Percentiles rank a stretch among this genome's conserved stretches.
Conservation (phyloP, 2,113 vertebrate genomes). For the Toxotes chatareus region DNA sequence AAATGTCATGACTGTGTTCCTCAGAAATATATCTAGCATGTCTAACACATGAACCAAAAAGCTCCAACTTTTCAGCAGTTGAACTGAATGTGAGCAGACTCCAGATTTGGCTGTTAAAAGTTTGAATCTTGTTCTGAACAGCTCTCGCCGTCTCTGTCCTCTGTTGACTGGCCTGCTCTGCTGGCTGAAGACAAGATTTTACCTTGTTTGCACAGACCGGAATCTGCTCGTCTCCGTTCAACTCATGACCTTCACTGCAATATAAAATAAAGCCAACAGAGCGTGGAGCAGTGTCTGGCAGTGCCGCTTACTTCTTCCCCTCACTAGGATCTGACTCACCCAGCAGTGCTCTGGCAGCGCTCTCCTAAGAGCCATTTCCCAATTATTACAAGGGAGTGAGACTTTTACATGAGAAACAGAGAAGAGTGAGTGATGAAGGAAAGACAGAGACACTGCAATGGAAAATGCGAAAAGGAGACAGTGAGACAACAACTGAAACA, state of each 20-base stretch:
- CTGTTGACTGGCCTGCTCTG: not conserved
- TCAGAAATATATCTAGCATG: not conserved
- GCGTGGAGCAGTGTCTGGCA: constrained; percentile 31
- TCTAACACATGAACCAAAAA: not conserved
- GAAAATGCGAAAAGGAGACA: constrained; percentile 31
- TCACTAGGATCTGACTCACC: constrained; percentile 17
- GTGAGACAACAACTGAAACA: constrained; percentile 1
- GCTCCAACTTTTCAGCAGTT: not conserved
- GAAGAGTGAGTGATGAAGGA: constrained; percentile 27
- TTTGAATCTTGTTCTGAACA: not conserved
- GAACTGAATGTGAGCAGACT: not conserved
- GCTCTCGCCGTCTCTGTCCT: constrained; percentile 2
- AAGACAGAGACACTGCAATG: constrained; percentile 3
- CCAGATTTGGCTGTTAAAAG: constrained; percentile 22
- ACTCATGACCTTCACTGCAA: constrained; percentile 25
- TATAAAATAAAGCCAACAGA: constrained; percentile 39
- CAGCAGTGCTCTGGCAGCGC: constrained; percentile 34
- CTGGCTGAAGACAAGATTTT: constrained; percentile 5
- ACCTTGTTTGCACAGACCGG: constrained; percentile 26
- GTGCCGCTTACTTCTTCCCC: constrained; percentile 12
- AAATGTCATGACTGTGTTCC: not conserved
- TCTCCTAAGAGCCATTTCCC: constrained; percentile 40
- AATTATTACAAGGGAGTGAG: constrained; percentile 18
- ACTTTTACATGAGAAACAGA: constrained; percentile 33
- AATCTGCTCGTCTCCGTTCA: constrained; percentile 25